Base-by-base conservation (phyloP, 1,140 invertebrate species). In the Cyrtorhinus lividipennis region DNA sequence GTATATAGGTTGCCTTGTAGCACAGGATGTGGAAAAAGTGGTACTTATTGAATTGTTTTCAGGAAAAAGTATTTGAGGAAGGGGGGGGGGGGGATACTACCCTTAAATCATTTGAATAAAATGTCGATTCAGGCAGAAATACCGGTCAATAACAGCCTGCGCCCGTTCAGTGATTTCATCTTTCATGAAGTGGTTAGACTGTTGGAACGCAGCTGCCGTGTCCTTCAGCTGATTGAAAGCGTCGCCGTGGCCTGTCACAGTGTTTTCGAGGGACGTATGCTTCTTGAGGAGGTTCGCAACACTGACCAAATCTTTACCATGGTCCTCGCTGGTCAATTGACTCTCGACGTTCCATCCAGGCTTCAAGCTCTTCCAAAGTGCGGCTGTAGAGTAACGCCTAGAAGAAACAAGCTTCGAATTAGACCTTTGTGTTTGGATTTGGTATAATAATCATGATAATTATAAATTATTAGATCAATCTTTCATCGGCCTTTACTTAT, bases 321-420 rank as follows among this genome's bases (percentile, higher is more conserved):
- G 87, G 70, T 91, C 88, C 66, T 90, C 87, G 24, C 86, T 87
- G 56, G 86, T 82, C 3, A 92, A 75, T 66, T 90, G 86, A 1
- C 77, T 78, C 74, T 93, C 90, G 5, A 92, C 82, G 61, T 93
- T 90, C 89, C 72, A 95, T 85, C 91, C 92, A 95, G 13, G 81
- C 76, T 68, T 90, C 88, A 68, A 95, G 85, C 74, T 95, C 92
- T 70, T 94, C 91, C 10, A 95, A 70, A 1, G 86, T 89, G 1
- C 91, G 80, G 58, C 84, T 83, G 69, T 93, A 92, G 24, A 92
- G 76, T 0, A 93, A 72, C 0, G 91, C 90, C 72, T 93, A 64
- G n/a, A n/a, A n/a, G n/a, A n/a, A n/a, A n/a, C n/a, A n/a, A n/a
- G n/a, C n/a, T n/a, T n/a, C n/a, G n/a, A n/a, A n/a, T n/a, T n/a